Base-by-base conservation (phyloP, 2,797 vertebrate species). In the Danio aesculapii region DNA sequence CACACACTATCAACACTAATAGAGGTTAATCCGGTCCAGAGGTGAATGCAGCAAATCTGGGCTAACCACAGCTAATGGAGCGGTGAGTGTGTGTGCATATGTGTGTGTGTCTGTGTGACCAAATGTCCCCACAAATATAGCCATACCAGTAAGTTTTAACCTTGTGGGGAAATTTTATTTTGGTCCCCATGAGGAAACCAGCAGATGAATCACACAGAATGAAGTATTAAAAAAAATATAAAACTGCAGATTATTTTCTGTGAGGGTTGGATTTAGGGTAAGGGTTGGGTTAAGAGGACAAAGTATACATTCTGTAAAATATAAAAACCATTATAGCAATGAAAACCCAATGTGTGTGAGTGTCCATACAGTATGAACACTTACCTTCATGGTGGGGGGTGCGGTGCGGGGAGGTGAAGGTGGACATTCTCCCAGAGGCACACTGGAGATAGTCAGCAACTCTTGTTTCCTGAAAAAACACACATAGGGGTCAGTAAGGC, bases 361-460 rank as follows among this genome's bases (percentile, higher is more conserved):
- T 30, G 30, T 30, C 1, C 30, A 30, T 30, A n/a, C n/a, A n/a
- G n/a, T n/a, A 30, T 30, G 30, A 30, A 16, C 50, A 21, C 93
- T 91, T 95, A 98, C 98, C 96, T 97, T 98, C 96, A 98, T 98
- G 90, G 90, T 97, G 81, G 97, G 96, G 0, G 97, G 98, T 0
- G 97, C 97, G 0, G 97, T 98, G 82, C 96, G 95, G 0, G 98
- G 97, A 0, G 98, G 97, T 0, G 97, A 98, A 11, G 96, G 94
- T 0, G 97, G 97, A 76, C 95, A 96, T 90, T 98, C 97, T 64
- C 96, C 95, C 79, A 93, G 84, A 7, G 93, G 89, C 76, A 93
- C 94, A 83, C 94, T 96, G 0, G 96, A 86, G 88, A 95, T 96
- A 92, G 94, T 97, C 90, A 97, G 93, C 90, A 97, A 90, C 91